Evolutionary conservation across 2,797 vertebrate species (phyloP), one percentile per base, ranked within the genome.

Genomic region (Limosa lapponica): DNA sequence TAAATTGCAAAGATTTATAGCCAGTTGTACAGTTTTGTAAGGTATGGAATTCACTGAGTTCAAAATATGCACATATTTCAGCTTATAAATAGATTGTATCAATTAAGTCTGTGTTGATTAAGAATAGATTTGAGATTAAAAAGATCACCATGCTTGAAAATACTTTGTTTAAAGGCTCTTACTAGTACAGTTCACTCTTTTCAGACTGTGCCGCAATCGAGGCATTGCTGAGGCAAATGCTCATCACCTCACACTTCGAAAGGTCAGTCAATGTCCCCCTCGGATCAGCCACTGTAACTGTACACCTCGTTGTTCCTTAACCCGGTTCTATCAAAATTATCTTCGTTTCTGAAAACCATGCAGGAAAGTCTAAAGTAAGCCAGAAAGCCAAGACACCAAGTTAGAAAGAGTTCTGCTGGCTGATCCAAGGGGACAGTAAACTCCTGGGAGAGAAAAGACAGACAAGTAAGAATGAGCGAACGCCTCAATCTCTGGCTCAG

Each of bases 221-320:
- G n/a, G 8, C 4, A 61, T 54, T 72, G 34, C 67, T 71, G 49
- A 87, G 13, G 48, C 46, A 43, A 71, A 64, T 44, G 37, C 27
- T 79, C n/a, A 51, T 20, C 19, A 46, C 16, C 12, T 46, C 37
- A 18, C 17, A 30, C 23, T 64, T 58, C 4, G 2, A 61, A 87
- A 87, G 46, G n/a, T 55, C 66, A 78, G 51, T 30, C 43, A 54
- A 25, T 6, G 23, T 17, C 8, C 10, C 25, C 18, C 8, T 41
- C 4, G 3, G 11, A 78, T 24, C 32, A 73, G 30, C 3, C 41
- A 70, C 77, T 2, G 0, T 18, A 75, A 77, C 6, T 32, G 34
- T 39, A 23, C 51, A 36, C 0, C 0, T 4, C 55, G 8, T 0
- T 75, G 34, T 41, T 62, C 37, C 16, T 57, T 37, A 69, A 32